These are phyloP conservation scores for Axis porcinus DNA, from an alignment of 2,113 vertebrate species.

Conservation along the genomic window DNA sequence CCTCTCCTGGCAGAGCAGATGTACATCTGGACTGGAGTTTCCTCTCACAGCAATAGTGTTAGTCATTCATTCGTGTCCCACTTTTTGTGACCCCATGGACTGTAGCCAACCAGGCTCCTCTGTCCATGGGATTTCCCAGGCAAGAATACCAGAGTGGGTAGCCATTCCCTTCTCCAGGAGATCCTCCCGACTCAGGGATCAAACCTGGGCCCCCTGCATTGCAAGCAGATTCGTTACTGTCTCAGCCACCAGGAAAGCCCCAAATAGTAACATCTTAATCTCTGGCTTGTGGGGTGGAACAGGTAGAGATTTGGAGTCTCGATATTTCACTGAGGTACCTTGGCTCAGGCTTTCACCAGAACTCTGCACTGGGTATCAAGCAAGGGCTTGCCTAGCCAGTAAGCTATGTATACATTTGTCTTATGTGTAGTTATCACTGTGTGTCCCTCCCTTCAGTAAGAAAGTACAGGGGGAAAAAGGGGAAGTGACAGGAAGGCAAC, in stretches of 20 bases:
- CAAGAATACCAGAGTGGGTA: neutral
- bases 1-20: neutral
- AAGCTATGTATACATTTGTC: neutral
- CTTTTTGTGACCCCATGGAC: neutral
- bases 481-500: neutral
- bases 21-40: neutral
- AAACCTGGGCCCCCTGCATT: neutral
- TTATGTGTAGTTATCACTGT: neutral
- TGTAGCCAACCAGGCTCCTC: neutral
- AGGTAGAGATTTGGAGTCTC: neutral
- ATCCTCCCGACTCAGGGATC: neutral
- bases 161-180: neutral
- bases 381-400: neutral
- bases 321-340: neutral
- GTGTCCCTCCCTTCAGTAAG: neutral
- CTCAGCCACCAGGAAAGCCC: neutral
- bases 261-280: neutral
- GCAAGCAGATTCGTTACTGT: neutral
- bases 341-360: neutral
- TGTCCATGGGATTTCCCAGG: neutral
- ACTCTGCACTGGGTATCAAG: neutral
- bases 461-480: neutral
- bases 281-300: neutral
- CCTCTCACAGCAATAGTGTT: neutral
- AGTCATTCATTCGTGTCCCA: accelerated